A percentile compares a stretch with the other conserved stretches of the same genome.
phyloP scores from a whole-genome alignment of 2,797 vertebrate genomes.

The Sternarchorhynchus goeldii region DNA sequence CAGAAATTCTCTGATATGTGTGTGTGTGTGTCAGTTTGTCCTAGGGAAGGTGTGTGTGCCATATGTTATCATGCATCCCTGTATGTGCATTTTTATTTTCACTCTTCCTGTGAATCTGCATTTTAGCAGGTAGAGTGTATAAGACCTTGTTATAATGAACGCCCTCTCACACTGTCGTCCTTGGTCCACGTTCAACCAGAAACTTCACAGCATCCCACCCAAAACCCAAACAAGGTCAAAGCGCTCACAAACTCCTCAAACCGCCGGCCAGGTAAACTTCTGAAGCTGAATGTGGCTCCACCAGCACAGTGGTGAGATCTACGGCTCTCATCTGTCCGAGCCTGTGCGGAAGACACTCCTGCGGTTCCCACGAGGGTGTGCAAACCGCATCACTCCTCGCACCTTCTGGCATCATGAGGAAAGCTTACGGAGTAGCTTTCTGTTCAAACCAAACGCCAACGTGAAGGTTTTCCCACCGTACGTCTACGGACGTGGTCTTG shows the following conservation, averaged over 20 bases:
- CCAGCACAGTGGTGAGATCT: too few species aligned
- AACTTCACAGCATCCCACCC: background rate
- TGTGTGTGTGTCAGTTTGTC: slow-evolving; percentile 30
- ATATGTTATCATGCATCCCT: slow-evolving; percentile 37
- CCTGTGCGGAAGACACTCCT: too few species aligned
- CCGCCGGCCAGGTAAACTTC: background rate
- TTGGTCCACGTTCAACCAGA: background rate
- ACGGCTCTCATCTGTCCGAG: too few species aligned
- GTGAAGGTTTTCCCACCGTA: too few species aligned
- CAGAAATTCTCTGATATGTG: slow-evolving; percentile 30
- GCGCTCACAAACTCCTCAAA: background rate
- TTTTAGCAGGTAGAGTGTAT: background rate
- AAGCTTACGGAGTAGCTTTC: too few species aligned
- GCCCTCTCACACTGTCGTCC: background rate
- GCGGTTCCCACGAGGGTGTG: too few species aligned
- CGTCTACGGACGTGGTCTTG: too few species aligned
- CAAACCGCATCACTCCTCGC: too few species aligned
- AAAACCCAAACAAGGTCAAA: background rate
- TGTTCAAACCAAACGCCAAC: too few species aligned
- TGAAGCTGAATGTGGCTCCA: too few species aligned
- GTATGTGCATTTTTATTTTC: slow-evolving; percentile 17
- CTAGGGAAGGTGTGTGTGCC: slow-evolving; percentile 37
- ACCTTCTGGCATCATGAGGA: too few species aligned
- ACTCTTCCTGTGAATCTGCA: slow-evolving; percentile 5
- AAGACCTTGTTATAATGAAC: slow-evolving; percentile 8